Percentiles rank a stretch among this genome's conserved stretches.
Evolutionary conservation across 2,113 vertebrate genomes (phyloP).

Genomic region (Sceloporus tristichus): DNA sequence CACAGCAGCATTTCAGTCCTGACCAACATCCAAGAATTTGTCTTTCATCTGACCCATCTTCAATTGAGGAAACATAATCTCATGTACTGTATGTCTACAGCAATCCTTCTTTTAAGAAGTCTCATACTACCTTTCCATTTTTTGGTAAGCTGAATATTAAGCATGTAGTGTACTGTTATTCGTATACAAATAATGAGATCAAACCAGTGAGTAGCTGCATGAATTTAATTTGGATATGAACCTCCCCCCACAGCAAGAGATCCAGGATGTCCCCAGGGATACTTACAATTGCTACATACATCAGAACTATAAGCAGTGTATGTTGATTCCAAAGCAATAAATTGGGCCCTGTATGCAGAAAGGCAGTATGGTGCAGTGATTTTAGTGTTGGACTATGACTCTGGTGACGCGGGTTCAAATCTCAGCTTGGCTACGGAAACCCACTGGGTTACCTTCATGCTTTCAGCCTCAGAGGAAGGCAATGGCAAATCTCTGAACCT

Average conservation of each 20-base stretch:
- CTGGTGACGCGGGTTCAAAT: too few species aligned
- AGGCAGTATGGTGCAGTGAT: too few species aligned
- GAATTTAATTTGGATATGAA: background rate
- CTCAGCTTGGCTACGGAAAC: too few species aligned
- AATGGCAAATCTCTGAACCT: too few species aligned
- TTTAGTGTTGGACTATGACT: too few species aligned
- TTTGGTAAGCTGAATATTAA: background rate
- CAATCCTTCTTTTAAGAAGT: background rate
- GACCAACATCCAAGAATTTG: background rate
- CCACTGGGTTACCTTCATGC: too few species aligned
- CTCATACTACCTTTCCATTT: background rate
- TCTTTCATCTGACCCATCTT: background rate
- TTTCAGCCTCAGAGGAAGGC: too few species aligned
- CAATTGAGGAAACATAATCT: background rate
- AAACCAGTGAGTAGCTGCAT: background rate
- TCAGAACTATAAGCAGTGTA: background rate
- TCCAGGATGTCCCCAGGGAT: background rate
- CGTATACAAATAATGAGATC: background rate
- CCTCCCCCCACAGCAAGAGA: background rate
- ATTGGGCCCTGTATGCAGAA: background rate
- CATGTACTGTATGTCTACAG: conserved; percentile 5
- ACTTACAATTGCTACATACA: background rate
- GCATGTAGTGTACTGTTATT: background rate
- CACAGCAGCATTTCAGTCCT: background rate
- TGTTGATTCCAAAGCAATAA: background rate